phyloP scores from a whole-genome alignment of 1,140 invertebrate genomes.

The Amphibalanus amphitrite region DNA sequence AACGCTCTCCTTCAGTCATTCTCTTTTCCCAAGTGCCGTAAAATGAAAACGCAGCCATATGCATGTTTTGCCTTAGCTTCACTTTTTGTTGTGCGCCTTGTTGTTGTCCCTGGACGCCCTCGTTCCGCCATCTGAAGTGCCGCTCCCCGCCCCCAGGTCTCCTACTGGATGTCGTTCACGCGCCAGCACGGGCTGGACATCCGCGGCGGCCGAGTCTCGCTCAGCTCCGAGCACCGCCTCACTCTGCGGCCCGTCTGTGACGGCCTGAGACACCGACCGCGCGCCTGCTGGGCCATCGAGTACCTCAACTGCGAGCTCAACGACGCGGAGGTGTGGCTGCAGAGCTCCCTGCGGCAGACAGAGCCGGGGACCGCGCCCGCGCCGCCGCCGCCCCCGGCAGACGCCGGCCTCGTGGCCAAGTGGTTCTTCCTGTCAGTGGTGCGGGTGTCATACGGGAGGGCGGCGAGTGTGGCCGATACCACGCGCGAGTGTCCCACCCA shows the following conservation, averaged over 20 bases:
- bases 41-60: not conserved
- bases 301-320: constrained; percentile 85
- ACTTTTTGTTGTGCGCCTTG: too few species aligned
- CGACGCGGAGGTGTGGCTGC: constrained; percentile 14
- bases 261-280: constrained; percentile 63
- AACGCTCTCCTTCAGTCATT: not conserved
- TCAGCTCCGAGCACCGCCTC: constrained; percentile 47
- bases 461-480: not conserved
- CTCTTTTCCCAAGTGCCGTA: not conserved
- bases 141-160: constrained; percentile 87
- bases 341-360: not conserved
- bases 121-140: too few species aligned
- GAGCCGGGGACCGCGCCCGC: not conserved
- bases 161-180: constrained; percentile 65
- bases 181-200: constrained; percentile 15
- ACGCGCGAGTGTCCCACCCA: constrained; percentile 41
- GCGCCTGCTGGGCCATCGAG: constrained; percentile 74
- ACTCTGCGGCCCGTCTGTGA: constrained; percentile 57
- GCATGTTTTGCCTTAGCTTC: not conserved
- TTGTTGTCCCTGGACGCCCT: too few species aligned
- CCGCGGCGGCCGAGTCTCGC: constrained; percentile 20
- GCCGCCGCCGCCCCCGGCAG: not conserved
- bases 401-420: constrained; percentile 6
- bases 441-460: constrained; percentile 21
- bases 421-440: constrained; percentile 7